Evolutionary conservation across 1,140 invertebrate genomes (phyloP).

Genomic region (Macrosteles quadrilineatus): DNA sequence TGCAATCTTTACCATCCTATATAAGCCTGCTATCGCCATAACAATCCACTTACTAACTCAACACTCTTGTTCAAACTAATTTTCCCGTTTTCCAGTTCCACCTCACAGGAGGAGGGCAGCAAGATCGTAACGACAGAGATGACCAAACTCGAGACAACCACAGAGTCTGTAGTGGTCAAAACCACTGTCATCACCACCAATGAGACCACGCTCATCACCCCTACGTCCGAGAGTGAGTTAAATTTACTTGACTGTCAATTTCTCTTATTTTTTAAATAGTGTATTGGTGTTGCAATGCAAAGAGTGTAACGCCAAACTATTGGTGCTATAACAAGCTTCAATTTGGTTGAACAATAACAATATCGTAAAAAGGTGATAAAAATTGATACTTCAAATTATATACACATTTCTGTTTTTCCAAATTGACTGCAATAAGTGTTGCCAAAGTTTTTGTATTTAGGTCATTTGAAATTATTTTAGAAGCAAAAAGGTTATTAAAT

Average conservation of each 20-base stretch:
- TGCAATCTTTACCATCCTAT: no score
- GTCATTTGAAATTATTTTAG: no score
- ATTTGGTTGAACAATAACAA: neutral
- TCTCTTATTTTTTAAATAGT: neutral
- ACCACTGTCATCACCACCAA: constrained; percentile 29
- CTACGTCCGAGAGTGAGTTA: constrained; percentile 20
- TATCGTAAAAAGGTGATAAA: neutral
- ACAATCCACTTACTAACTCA: no score
- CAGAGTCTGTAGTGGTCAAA: constrained; percentile 25
- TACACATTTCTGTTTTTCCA: neutral
- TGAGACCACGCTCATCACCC: constrained; percentile 26
- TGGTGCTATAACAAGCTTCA: neutral
- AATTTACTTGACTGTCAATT: neutral
- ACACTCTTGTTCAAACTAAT: no score
- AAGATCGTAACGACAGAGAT: constrained; percentile 15
- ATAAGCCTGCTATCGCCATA: no score
- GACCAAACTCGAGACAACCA: constrained; percentile 27
- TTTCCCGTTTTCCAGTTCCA: neutral
- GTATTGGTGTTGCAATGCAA: neutral
- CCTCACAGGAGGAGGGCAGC: neutral
- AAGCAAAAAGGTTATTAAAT: neutral
- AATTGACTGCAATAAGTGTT: no score
- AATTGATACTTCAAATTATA: neutral
- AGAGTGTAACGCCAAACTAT: neutral
- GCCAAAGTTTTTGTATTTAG: no score